Conservation (phyloP, 1,140 invertebrate species). For the Drosophila kikkawai region DNA sequence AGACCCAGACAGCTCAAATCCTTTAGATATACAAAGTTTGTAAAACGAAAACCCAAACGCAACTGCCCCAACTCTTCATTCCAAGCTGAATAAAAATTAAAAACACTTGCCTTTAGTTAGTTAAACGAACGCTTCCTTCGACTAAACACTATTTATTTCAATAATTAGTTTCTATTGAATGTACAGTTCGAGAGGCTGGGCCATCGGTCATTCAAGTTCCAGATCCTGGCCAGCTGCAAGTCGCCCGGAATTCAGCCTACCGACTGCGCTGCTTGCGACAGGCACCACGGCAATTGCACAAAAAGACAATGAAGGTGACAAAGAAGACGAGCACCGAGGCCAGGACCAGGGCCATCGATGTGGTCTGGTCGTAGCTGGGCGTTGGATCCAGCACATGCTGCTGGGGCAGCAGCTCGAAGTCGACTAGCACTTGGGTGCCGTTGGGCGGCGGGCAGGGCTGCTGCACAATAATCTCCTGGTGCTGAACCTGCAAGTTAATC, state of each 20-base stretch:
- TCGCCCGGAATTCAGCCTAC: slow-evolving; percentile 25
- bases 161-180: slow-evolving; percentile 65
- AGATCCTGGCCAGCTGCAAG: slow-evolving; percentile 23
- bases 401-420: slow-evolving; percentile 86
- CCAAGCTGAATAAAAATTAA: slow-evolving; percentile 43
- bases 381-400: slow-evolving; percentile 84
- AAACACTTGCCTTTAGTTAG: slow-evolving; percentile 57
- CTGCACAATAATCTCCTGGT: slow-evolving; percentile 93
- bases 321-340: slow-evolving; percentile 87
- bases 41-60: neutral
- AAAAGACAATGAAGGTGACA: slow-evolving; percentile 87
- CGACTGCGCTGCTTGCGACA: slow-evolving; percentile 76
- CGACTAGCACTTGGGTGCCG: slow-evolving; percentile 89
- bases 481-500: slow-evolving; percentile 87
- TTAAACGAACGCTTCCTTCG: slow-evolving; percentile 67
- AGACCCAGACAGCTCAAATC: neutral
- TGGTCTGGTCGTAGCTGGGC: slow-evolving; percentile 86
- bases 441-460: slow-evolving; percentile 91
- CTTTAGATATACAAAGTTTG: slow-evolving; percentile 8
- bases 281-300: slow-evolving; percentile 86
- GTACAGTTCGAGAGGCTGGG: slow-evolving; percentile 34
- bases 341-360: slow-evolving; percentile 86
- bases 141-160: slow-evolving; percentile 72
- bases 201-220: slow-evolving; percentile 20
- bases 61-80: slow-evolving; percentile 48